Evolutionary conservation across 2,888 invertebrate genomes (phyloP).

Genomic region (Crepidodera aurea): DNA sequence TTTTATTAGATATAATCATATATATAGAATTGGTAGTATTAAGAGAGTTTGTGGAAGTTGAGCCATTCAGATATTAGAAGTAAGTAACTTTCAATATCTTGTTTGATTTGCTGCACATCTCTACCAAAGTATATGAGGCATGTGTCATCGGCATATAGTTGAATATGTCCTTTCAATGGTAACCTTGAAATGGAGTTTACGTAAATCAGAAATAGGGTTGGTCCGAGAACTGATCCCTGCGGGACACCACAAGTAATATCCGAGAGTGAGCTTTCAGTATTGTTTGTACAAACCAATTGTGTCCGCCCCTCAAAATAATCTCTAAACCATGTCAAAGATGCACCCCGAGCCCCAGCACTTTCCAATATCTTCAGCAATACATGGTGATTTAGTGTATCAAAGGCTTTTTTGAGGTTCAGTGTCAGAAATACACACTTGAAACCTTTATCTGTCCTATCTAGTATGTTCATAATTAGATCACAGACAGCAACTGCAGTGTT

Average conservation of each 20-base stretch:
- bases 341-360: not conserved
- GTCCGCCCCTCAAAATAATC: not conserved
- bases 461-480: not conserved
- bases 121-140: not conserved
- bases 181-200: not conserved
- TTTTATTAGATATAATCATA: not conserved
- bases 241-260: constrained; percentile 1
- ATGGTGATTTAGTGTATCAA: not conserved
- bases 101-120: not conserved
- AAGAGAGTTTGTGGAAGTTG: not conserved
- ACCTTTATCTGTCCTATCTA: not conserved
- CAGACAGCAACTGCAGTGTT: not conserved
- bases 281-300: not conserved
- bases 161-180: not conserved
- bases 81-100: not conserved
- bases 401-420: not conserved
- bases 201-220: not conserved
- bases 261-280: too few relatives aligned
- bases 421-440: not conserved
- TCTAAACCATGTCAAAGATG: not conserved
- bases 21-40: not conserved
- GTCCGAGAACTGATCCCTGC: constrained; percentile 7
- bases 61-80: not conserved
- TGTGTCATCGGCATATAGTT: constrained; percentile 3
- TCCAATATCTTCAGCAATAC: not conserved